Percentiles rank a stretch among this genome's conserved stretches.
phyloP scores from a whole-genome alignment of 2,797 vertebrate species.

The Tarsius wallacei region DNA sequence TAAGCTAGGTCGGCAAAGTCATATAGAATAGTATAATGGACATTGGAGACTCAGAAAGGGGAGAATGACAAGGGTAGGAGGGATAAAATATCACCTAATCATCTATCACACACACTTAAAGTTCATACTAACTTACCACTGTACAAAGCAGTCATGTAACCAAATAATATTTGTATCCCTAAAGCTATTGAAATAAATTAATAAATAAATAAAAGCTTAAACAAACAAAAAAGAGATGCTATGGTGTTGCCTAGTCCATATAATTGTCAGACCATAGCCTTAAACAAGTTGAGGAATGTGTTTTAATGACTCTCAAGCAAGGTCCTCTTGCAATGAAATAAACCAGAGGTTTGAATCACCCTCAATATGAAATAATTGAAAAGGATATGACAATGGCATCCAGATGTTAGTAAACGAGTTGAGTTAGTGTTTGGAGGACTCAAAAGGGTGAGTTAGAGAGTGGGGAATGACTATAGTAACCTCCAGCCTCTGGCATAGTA shows the following conservation, averaged over 20 bases:
- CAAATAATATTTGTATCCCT: no score
- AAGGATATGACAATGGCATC: not conserved
- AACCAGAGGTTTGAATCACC: not conserved
- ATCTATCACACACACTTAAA: no score
- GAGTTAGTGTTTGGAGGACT: not conserved
- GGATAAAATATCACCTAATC: no score
- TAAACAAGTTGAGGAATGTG: not conserved
- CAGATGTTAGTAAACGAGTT: not conserved
- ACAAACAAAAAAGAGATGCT: not conserved
- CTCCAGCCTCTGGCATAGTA: not conserved
- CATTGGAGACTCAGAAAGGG: no score
- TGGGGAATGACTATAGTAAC: not conserved
- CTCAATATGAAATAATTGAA: not conserved
- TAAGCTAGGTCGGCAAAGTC: no score
- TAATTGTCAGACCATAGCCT: not conserved
- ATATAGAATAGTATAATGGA: no score
- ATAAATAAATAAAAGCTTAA: no score
- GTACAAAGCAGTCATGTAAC: no score
- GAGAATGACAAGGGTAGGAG: no score
- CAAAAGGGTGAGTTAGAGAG: not conserved
- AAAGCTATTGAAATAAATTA: no score
- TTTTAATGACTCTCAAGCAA: not conserved
- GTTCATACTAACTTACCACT: no score
- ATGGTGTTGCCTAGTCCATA: fast-evolving
- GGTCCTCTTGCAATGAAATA: not conserved